These are phyloP conservation scores for Bombus fervidus DNA, from an alignment of 1,140 invertebrate species.

Conservation along the genomic window DNA sequence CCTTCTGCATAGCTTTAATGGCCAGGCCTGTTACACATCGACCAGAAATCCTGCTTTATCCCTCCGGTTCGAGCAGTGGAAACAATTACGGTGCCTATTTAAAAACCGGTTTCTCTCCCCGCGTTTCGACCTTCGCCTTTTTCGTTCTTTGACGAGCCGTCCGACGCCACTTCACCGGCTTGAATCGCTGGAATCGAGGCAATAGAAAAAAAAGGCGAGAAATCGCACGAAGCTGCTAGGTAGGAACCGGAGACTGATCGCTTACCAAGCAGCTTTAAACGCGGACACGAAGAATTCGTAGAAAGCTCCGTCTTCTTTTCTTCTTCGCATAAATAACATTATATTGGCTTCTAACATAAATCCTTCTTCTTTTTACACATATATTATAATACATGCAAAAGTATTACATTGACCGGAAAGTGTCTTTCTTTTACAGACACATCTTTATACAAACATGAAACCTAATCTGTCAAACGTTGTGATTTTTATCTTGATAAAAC, in stretches of 20 bases:
- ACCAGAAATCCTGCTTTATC: conserved; percentile 44
- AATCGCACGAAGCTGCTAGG: background rate
- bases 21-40: conserved; percentile 35
- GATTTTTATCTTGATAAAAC: too few species aligned
- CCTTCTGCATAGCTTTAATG: conserved; percentile 25
- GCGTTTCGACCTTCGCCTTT: conserved; percentile 23
- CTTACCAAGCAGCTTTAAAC: background rate
- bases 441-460: too few species aligned
- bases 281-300: background rate
- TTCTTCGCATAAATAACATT: background rate
- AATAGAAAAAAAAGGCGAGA: background rate
- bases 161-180: background rate
- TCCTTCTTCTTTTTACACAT: background rate
- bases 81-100: conserved; percentile 75
- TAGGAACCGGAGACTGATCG: background rate
- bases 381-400: too few species aligned
- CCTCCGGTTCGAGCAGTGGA: conserved; percentile 50
- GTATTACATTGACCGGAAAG: too few species aligned
- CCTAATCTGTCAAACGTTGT: too few species aligned
- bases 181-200: background rate
- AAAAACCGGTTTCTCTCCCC: conserved; percentile 67
- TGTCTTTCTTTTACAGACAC: too few species aligned
- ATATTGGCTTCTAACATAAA: background rate
- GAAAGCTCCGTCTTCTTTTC: background rate
- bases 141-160: conserved; percentile 51